These are phyloP conservation scores for Spodoptera litura DNA, from an alignment of 1,140 invertebrate species.

Conservation along the genomic window DNA sequence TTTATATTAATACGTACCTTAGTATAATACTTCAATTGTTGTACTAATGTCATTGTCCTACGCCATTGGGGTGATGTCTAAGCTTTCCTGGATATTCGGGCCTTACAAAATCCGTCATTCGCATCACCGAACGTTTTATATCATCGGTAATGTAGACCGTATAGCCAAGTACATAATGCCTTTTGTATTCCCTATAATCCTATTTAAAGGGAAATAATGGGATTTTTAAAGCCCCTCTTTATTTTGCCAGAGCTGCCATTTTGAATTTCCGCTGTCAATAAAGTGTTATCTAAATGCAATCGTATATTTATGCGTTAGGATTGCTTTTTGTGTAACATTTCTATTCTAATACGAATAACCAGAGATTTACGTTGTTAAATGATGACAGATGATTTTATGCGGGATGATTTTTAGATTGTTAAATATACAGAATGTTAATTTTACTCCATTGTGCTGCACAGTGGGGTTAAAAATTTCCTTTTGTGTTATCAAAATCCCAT, in stretches of 20 bases:
- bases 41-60: slow-evolving; percentile 9
- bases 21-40: slow-evolving; percentile 11
- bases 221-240: slow-evolving; percentile 44
- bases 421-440: too few relatives aligned
- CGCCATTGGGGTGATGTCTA: not conserved
- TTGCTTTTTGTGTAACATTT: not conserved
- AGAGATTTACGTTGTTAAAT: too few relatives aligned
- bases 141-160: slow-evolving; percentile 29
- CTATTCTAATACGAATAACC: too few relatives aligned
- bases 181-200: slow-evolving; percentile 43
- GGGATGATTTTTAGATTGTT: too few relatives aligned
- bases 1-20: not conserved
- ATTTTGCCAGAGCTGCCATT: slow-evolving; percentile 35
- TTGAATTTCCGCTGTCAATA: slow-evolving; percentile 25
- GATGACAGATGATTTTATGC: too few relatives aligned
- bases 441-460: too few relatives aligned
- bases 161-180: slow-evolving; percentile 9
- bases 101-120: slow-evolving; percentile 22
- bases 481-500: too few relatives aligned
- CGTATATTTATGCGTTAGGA: not conserved
- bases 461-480: too few relatives aligned
- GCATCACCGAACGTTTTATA: slow-evolving; percentile 36
- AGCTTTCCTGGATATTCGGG: slow-evolving; percentile 14
- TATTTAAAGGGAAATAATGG: slow-evolving; percentile 34
- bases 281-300: not conserved